Conservation (phyloP, 2,888 invertebrate genomes). For the Litoditis marina region DNA sequence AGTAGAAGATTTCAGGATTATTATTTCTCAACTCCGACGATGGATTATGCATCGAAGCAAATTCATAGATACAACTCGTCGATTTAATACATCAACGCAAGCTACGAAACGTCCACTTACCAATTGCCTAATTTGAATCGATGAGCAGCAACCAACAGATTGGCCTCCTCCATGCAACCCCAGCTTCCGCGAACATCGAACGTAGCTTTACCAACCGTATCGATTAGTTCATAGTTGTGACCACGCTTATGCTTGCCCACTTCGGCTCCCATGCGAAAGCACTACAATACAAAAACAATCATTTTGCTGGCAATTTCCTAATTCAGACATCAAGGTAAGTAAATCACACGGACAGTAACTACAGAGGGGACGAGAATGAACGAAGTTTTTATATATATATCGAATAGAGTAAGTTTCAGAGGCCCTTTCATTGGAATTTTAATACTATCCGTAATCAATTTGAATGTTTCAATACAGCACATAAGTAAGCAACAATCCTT, state of each 20-base stretch:
- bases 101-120: too few relatives aligned
- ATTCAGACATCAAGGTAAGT: background rate
- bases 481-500: too few relatives aligned
- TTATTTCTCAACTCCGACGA: too few relatives aligned
- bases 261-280: slow-evolving; percentile 51
- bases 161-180: slow-evolving; percentile 26
- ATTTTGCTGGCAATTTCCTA: too few relatives aligned
- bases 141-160: slow-evolving; percentile 37
- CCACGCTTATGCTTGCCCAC: slow-evolving; percentile 42
- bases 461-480: too few relatives aligned
- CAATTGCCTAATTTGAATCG: slow-evolving; percentile 45
- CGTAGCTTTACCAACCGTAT: slow-evolving; percentile 15
- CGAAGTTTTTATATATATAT: too few relatives aligned
- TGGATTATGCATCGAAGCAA: too few relatives aligned
- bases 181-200: slow-evolving; percentile 10
- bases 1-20: too few relatives aligned
- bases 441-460: too few relatives aligned
- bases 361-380: background rate
- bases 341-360: slow-evolving; percentile 1
- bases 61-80: slow-evolving; percentile 12
- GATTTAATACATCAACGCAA: background rate
- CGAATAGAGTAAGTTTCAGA: too few relatives aligned
- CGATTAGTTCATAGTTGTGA: slow-evolving; percentile 44
- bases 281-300: too few relatives aligned
- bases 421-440: too few relatives aligned